Conservation (phyloP, 2,113 vertebrate species). For the Rostratula benghalensis region DNA sequence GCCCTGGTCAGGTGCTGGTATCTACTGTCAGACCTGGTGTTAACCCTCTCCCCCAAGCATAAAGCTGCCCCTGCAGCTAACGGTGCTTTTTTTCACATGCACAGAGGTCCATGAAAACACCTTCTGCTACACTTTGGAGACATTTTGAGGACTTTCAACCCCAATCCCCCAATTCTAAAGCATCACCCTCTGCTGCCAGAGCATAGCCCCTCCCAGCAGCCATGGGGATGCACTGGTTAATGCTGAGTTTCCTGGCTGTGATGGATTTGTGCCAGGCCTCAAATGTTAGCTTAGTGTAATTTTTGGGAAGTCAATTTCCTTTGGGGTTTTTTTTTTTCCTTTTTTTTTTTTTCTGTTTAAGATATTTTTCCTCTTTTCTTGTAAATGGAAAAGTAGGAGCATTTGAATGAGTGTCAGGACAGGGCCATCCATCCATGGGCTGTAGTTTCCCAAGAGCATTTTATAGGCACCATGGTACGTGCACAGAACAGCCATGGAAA, state of each 20-base stretch:
- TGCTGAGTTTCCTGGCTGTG: constrained; percentile 73
- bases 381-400: constrained; percentile 68
- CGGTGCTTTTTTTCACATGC: background rate
- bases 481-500: background rate
- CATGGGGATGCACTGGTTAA: constrained; percentile 65
- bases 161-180: background rate
- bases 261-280: constrained; percentile 76
- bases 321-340: constrained; percentile 62
- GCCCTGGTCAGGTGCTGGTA: background rate
- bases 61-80: background rate
- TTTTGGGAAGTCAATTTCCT: constrained; percentile 83
- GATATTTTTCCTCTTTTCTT: constrained; percentile 41
- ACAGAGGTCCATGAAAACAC: fast-evolving
- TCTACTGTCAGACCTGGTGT: background rate
- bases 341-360: constrained; percentile 43
- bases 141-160: fast-evolving
- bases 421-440: background rate
- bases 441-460: background rate
- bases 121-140: background rate
- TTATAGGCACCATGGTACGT: background rate
- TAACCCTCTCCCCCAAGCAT: background rate
- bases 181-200: fast-evolving
- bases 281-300: constrained; percentile 77
- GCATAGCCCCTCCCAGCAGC: background rate
- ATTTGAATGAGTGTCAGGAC: background rate